Percentiles rank a stretch among this genome's conserved stretches.
Conservation (phyloP, 2,888 invertebrate species). For the Drosophila sordidula region DNA sequence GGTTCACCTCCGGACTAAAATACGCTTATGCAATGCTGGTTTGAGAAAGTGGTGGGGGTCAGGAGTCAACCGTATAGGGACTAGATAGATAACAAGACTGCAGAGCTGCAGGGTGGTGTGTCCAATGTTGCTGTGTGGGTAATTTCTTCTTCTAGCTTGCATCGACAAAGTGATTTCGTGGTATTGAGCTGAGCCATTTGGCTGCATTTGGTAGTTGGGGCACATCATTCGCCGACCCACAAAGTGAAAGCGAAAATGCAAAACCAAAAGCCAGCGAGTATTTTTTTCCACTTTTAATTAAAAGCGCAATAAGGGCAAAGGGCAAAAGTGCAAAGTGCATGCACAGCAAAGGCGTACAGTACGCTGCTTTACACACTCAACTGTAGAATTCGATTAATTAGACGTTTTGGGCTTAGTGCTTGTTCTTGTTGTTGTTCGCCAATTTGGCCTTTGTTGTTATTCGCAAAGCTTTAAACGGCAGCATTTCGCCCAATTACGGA, state of each 20-base stretch:
- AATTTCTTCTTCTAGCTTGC: slow-evolving; percentile 46
- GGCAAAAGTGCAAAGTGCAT: slow-evolving; percentile 42
- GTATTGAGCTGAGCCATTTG: slow-evolving; percentile 33
- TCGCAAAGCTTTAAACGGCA: slow-evolving; percentile 17
- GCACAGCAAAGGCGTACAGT: slow-evolving; percentile 31
- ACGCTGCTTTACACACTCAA: slow-evolving; percentile 47
- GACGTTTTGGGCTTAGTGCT: slow-evolving; percentile 41
- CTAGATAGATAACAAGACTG: neutral
- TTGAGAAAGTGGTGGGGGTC: neutral
- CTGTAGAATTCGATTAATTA: slow-evolving; percentile 72
- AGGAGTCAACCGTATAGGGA: too few relatives aligned
- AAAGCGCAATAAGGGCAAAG: slow-evolving; percentile 60
- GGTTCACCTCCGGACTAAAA: neutral
- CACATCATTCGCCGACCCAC: slow-evolving; percentile 2
- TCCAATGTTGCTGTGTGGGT: slow-evolving; percentile 42
- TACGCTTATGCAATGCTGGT: neutral
- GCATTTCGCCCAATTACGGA: slow-evolving; percentile 35
- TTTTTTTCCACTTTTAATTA: slow-evolving; percentile 68
- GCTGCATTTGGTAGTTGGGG: slow-evolving; percentile 25
- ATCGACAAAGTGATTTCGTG: slow-evolving; percentile 52
- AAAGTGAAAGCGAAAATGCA: slow-evolving; percentile 45
- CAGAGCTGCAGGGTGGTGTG: neutral
- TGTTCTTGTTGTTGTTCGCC: slow-evolving; percentile 9
- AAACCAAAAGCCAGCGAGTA: slow-evolving; percentile 36
- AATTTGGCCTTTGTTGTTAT: slow-evolving; percentile 1